Percentiles rank a stretch among this genome's conserved stretches.
phyloP scores from a whole-genome alignment of 2,113 vertebrate species.

The Alligator mississippiensis region DNA sequence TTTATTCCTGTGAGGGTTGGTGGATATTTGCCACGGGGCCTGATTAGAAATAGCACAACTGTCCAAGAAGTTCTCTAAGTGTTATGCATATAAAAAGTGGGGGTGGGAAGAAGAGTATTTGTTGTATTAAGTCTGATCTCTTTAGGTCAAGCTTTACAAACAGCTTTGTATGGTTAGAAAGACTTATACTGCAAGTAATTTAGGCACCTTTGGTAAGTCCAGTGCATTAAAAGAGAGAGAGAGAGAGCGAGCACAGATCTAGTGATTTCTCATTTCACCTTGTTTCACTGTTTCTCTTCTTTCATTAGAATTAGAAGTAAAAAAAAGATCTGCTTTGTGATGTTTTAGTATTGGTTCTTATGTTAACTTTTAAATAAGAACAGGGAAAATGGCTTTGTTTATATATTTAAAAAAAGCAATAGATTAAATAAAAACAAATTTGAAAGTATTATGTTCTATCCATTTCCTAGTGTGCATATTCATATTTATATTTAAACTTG shows the following conservation, averaged over 20 bases:
- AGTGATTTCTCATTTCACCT: not conserved
- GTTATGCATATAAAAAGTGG: slow-evolving; percentile 18
- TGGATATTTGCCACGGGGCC: slow-evolving; percentile 75
- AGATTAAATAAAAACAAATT: not conserved
- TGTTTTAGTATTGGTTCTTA: not conserved
- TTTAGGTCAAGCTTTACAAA: slow-evolving; percentile 11
- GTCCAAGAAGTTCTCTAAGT: slow-evolving; percentile 74
- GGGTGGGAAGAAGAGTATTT: not conserved
- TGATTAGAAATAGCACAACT: slow-evolving; percentile 75
- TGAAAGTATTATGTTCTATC: not conserved
- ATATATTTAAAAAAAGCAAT: not conserved
- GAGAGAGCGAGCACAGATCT: not conserved
- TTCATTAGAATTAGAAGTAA: not conserved
- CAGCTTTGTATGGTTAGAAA: not conserved
- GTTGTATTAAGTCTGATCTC: slow-evolving; percentile 7
- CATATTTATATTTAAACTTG: not conserved
- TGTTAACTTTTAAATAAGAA: not conserved
- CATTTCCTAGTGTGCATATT: not conserved
- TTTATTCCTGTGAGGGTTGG: slow-evolving; percentile 81
- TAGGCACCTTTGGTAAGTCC: too few species aligned
- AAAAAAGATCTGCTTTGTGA: not conserved
- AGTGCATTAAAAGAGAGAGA: not conserved
- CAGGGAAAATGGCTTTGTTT: not conserved
- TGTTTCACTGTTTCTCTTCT: not conserved
- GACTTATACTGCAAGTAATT: not conserved